A percentile compares a stretch with the other conserved stretches of the same genome.
Evolutionary conservation across 2,888 invertebrate genomes (phyloP).

Genomic region (Drosophila infuscata): DNA sequence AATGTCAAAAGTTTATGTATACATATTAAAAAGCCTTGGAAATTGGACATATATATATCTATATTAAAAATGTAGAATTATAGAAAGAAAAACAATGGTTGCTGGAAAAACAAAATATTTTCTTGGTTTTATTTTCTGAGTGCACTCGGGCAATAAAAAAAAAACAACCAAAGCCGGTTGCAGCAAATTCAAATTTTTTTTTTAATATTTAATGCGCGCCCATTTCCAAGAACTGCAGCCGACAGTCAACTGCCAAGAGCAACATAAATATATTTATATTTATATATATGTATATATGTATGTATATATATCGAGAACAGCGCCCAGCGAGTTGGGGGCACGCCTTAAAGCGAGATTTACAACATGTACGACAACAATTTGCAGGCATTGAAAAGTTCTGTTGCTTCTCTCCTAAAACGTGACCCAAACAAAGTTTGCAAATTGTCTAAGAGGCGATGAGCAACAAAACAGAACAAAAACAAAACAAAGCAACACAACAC

Average conservation of each 20-base stretch:
- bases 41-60: not conserved
- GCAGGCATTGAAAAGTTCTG: slow-evolving; percentile 54
- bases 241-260: slow-evolving; percentile 24
- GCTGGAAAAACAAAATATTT: not conserved
- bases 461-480: slow-evolving; percentile 29
- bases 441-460: slow-evolving; percentile 60
- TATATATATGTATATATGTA: slow-evolving; percentile 14
- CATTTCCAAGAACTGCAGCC: slow-evolving; percentile 71
- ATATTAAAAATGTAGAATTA: not conserved
- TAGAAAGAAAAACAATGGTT: not conserved
- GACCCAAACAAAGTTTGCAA: slow-evolving; percentile 76
- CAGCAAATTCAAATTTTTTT: slow-evolving; percentile 27
- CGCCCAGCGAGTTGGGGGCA: slow-evolving; percentile 38
- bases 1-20: not conserved
- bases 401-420: slow-evolving; percentile 64
- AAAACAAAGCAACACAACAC: slow-evolving; percentile 5
- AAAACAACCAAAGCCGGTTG: slow-evolving; percentile 21
- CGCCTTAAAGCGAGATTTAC: slow-evolving; percentile 77
- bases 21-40: not conserved
- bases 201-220: slow-evolving; percentile 63
- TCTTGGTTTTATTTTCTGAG: not conserved
- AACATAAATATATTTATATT: slow-evolving; percentile 9
- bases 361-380: slow-evolving; percentile 76
- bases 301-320: slow-evolving; percentile 37
- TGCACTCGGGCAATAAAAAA: not conserved